Base-by-base conservation (phyloP, 2,888 invertebrate genomes). In the Temnothorax unifasciatus region DNA sequence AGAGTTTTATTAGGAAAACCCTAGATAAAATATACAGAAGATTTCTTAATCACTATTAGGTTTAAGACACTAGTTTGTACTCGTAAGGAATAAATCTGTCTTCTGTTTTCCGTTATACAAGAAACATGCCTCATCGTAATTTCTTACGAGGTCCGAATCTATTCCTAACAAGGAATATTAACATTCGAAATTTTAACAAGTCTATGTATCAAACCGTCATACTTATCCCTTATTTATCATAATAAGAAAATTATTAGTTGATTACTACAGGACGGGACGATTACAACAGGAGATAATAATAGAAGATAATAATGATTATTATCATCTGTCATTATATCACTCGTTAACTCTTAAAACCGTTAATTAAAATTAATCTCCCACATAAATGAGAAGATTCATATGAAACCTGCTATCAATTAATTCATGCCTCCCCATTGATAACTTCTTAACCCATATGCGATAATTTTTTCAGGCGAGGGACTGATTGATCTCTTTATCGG, bases 401-500 rank as follows among this genome's bases (percentile, higher is more conserved):
- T 57, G 18, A 68, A 34, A 77, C n/a, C 44, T 44, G 41, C 13
- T 47, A 71, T n/a, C 18, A 15, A 41, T 64, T 68, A 79, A 69
- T 47, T 41, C 54, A 29, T 77, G 15, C 41, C 8, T n/a, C 9
- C 25, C 15, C 41, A 44, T 11, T 25, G 64, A 66, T 25, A 47
- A 47, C 13, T 77, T 21, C 21, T 21, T 54, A 8, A 21, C 8
- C 6, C 13, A 3, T 13, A 3, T 15, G 21, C 29, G 25, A 81
- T 9, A 47, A 81, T 71, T 81, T 71, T 61, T 38, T 59, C 59
- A 47, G 18, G 18, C 44, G 6, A 18, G 47, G n/a, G 13, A 71
- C 47, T 50, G 79, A 79, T 79, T 71, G 79, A 79, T 81, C 59
- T 81, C 79, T 71, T 81, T 81, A 71, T 81, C 71, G 25, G 47